phyloP scores from a whole-genome alignment of 2,888 invertebrate species.

The Melitaea athalia region DNA sequence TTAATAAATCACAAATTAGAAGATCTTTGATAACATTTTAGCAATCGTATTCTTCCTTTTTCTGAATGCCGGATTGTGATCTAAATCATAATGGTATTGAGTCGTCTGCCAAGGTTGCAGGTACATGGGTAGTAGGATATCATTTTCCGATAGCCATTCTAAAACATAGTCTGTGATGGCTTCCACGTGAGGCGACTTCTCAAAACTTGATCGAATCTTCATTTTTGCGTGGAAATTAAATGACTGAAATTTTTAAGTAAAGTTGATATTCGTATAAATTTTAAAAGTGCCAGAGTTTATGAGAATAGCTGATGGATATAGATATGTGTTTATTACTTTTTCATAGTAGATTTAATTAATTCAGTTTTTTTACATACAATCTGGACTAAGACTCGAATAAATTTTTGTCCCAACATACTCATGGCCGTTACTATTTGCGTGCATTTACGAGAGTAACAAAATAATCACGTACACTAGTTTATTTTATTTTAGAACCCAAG shows the following conservation, averaged over 20 bases:
- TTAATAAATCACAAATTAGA: constrained; percentile 31
- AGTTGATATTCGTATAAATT: not conserved
- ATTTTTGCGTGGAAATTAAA: constrained; percentile 42
- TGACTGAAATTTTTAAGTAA: constrained; percentile 43
- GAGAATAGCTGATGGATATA: too few species aligned
- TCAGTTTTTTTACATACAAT: too few species aligned
- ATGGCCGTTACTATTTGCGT: too few species aligned
- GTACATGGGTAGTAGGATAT: constrained; percentile 65
- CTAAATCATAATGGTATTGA: constrained; percentile 47
- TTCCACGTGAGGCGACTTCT: constrained; percentile 61
- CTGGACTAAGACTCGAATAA: too few species aligned
- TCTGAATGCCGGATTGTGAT: constrained; percentile 50
- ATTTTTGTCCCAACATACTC: too few species aligned
- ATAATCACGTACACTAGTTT: too few species aligned
- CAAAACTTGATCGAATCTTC: constrained; percentile 56
- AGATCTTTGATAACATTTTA: constrained; percentile 48
- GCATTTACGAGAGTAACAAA: too few species aligned
- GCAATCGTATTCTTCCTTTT: constrained; percentile 41
- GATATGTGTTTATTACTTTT: too few species aligned
- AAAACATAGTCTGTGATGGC: constrained; percentile 66
- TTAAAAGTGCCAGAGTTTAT: not conserved
- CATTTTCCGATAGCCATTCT: constrained; percentile 67
- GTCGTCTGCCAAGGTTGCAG: constrained; percentile 53
- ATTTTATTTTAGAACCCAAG: not conserved
- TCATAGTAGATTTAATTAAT: too few species aligned